Conservation (phyloP, 2,888 invertebrate genomes). For the Poecilus cupreus region DNA sequence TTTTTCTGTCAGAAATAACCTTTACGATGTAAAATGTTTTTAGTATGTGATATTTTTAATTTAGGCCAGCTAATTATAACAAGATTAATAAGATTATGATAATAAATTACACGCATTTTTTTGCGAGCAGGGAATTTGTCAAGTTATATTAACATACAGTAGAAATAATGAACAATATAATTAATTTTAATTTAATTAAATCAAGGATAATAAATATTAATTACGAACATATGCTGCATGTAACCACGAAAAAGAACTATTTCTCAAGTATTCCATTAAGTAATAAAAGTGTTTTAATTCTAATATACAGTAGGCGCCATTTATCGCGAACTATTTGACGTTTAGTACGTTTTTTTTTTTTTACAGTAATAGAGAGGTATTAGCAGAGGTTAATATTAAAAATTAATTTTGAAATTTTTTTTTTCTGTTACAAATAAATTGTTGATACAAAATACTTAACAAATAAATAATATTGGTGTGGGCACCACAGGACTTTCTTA, state of each 20-base stretch:
- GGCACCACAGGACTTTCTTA: too few species aligned
- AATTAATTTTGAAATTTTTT: too few species aligned
- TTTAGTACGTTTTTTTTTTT: too few species aligned
- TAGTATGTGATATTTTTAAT: not conserved
- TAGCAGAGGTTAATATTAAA: too few species aligned
- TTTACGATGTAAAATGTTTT: not conserved
- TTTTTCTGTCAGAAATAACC: not conserved
- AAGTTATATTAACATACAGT: conserved; percentile 33
- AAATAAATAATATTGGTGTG: too few species aligned
- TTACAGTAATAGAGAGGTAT: too few species aligned
- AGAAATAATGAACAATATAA: conserved; percentile 35
- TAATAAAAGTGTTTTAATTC: too few species aligned
- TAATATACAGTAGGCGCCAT: too few species aligned
- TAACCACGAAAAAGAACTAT: not conserved
- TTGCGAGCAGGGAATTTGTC: not conserved
- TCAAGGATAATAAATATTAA: conserved; percentile 25
- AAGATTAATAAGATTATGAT: conserved; percentile 28
- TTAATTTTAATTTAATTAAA: conserved; percentile 38
- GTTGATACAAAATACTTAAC: too few species aligned
- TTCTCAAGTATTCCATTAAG: too few species aligned
- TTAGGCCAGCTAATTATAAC: conserved; percentile 32
- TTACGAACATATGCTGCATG: conserved; percentile 1
- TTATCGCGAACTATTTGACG: too few species aligned
- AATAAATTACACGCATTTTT: not conserved
- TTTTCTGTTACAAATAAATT: too few species aligned